These are phyloP conservation scores for Spinus olivaceus DNA, from an alignment of 2,797 vertebrate species.

Conservation along the genomic window DNA sequence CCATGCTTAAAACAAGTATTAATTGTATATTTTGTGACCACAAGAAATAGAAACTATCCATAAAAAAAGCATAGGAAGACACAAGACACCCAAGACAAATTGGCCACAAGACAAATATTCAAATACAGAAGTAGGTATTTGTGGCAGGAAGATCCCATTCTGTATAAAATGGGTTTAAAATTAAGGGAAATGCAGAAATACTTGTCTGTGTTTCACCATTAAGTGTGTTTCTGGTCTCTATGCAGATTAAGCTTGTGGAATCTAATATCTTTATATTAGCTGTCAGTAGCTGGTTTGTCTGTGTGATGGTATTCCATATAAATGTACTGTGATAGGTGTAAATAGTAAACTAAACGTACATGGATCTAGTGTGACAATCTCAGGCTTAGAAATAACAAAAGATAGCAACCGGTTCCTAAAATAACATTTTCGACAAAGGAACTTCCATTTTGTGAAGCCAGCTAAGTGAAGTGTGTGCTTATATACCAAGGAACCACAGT, in stretches of 20 bases:
- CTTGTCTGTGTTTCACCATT: conserved; percentile 26
- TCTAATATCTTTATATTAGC: conserved; percentile 60
- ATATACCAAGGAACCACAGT: neutral
- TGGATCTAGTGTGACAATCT: conserved; percentile 47
- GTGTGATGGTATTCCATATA: conserved; percentile 68
- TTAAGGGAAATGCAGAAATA: conserved; percentile 34
- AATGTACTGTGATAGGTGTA: conserved; percentile 65
- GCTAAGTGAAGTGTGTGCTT: neutral
- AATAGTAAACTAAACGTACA: conserved; percentile 64
- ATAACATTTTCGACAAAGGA: neutral
- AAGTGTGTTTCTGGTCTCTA: conserved; percentile 62
- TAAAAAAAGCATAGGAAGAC: neutral
- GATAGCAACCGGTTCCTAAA: neutral
- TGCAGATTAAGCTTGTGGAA: conserved; percentile 57
- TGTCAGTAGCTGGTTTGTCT: conserved; percentile 63
- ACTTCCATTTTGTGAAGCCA: conserved; percentile 11
- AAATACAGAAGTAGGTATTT: neutral
- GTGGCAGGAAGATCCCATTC: neutral
- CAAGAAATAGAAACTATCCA: neutral
- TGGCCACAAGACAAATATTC: neutral
- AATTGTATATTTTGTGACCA: neutral
- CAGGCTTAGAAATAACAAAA: conserved; percentile 42
- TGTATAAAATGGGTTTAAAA: neutral
- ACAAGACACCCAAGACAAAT: neutral
- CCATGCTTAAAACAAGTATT: neutral